Conservation (phyloP, 2,797 vertebrate species). For the Trematomus bernacchii region DNA sequence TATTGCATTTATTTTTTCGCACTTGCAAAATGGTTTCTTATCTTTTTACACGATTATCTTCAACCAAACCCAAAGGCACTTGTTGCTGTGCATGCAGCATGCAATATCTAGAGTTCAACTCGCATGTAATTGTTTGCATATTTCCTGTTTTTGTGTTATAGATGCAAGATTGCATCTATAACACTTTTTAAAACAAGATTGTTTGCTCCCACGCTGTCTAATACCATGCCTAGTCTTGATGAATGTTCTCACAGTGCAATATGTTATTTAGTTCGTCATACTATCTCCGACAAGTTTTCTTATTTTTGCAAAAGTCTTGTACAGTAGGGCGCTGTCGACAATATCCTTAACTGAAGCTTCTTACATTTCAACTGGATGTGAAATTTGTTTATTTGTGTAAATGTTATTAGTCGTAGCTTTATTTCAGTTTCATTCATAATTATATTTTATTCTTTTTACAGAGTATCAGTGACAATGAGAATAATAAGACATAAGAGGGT, state of each 20-base stretch:
- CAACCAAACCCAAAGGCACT: not conserved
- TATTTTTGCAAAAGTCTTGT: too few species aligned
- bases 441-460: too few species aligned
- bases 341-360: not conserved
- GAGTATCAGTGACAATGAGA: too few species aligned
- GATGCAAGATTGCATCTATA: not conserved
- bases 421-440: too few species aligned
- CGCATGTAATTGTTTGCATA: slow-evolving; percentile 1
- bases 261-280: not conserved
- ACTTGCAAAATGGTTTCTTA: not conserved
- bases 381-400: not conserved
- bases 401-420: too few species aligned
- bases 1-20: not conserved
- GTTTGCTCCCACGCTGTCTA: slow-evolving; percentile 2
- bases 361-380: not conserved
- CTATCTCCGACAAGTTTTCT: not conserved
- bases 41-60: not conserved
- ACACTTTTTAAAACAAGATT: too few species aligned
- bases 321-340: too few species aligned
- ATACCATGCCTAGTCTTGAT: not conserved
- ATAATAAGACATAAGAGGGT: too few species aligned
- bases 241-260: too few species aligned
- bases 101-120: not conserved
- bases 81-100: not conserved
- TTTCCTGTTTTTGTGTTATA: slow-evolving; percentile 28